Percentiles rank a stretch among this genome's conserved stretches.
Evolutionary conservation across 1,140 invertebrate genomes (phyloP).

Genomic region (Brevipalpus yothersi): DNA sequence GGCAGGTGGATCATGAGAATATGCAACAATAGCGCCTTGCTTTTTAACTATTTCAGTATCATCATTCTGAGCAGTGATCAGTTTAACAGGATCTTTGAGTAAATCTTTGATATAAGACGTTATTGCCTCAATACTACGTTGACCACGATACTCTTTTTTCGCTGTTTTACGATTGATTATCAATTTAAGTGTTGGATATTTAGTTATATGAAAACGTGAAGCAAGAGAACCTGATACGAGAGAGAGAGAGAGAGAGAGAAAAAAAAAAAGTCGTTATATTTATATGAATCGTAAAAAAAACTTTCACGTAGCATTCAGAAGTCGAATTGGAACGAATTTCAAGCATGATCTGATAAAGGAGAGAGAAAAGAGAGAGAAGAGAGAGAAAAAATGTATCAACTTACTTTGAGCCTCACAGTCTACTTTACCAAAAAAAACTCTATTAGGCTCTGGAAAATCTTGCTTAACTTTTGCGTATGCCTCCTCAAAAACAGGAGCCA

Average conservation of each 20-base stretch:
- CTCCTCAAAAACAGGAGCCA: slow-evolving; percentile 90
- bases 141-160: slow-evolving; percentile 81
- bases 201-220: slow-evolving; percentile 74
- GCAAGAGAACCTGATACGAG: slow-evolving; percentile 38
- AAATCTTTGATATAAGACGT: slow-evolving; percentile 61
- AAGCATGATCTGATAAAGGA: slow-evolving; percentile 7
- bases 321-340: too few relatives aligned
- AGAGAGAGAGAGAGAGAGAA: slow-evolving; percentile 10
- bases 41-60: slow-evolving; percentile 34
- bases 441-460: slow-evolving; percentile 36
- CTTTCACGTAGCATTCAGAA: neutral
- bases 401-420: slow-evolving; percentile 81
- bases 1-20: slow-evolving; percentile 38
- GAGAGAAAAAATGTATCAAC: slow-evolving; percentile 10
- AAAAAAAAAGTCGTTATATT: slow-evolving; percentile 2
- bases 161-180: slow-evolving; percentile 75
- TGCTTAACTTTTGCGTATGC: slow-evolving; percentile 58
- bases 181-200: slow-evolving; percentile 94
- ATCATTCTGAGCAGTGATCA: slow-evolving; percentile 46
- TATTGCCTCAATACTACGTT: slow-evolving; percentile 57
- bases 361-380: slow-evolving; percentile 2
- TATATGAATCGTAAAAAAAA: neutral
- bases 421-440: slow-evolving; percentile 81
- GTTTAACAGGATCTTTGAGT: slow-evolving; percentile 61
- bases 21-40: slow-evolving; percentile 75